Conservation (phyloP, 2,113 vertebrate species). For the Garra rufa region DNA sequence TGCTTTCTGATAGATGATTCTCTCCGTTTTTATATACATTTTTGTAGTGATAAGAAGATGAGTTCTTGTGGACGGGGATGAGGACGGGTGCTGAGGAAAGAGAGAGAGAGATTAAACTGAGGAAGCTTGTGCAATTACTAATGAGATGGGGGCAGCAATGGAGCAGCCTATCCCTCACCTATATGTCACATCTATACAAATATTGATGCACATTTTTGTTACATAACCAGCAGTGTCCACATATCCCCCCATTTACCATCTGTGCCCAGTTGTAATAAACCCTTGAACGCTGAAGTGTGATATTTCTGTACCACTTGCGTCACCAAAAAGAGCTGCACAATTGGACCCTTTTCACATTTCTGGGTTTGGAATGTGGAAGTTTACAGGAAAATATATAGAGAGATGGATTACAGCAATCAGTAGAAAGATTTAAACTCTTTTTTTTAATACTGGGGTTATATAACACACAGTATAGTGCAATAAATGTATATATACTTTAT, state of each 20-base stretch:
- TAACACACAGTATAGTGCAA: neutral
- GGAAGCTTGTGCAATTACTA: conserved; percentile 67
- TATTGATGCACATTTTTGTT: neutral
- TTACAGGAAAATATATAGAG: neutral
- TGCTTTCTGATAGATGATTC: conserved; percentile 63
- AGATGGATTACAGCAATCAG: neutral
- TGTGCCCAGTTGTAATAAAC: neutral
- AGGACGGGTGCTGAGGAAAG: neutral
- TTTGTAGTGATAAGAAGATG: conserved; percentile 60
- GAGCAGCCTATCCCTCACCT: conserved; percentile 65
- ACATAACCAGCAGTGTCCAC: neutral
- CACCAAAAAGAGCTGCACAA: neutral
- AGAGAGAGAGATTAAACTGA: conserved; percentile 65
- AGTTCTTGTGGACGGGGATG: neutral
- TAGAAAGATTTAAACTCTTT: neutral
- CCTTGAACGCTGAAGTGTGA: neutral
- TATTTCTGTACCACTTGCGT: neutral
- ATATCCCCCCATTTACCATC: neutral
- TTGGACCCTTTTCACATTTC: neutral
- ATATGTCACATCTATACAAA: neutral
- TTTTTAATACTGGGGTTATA: neutral
- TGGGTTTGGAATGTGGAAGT: neutral
- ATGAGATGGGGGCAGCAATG: conserved; percentile 65
- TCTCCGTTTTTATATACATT: conserved; percentile 56
- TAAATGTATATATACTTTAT: neutral